Percentiles rank a stretch among this genome's conserved stretches.
Conservation (phyloP, 1,140 invertebrate genomes). For the Caenorhabditis latens region DNA sequence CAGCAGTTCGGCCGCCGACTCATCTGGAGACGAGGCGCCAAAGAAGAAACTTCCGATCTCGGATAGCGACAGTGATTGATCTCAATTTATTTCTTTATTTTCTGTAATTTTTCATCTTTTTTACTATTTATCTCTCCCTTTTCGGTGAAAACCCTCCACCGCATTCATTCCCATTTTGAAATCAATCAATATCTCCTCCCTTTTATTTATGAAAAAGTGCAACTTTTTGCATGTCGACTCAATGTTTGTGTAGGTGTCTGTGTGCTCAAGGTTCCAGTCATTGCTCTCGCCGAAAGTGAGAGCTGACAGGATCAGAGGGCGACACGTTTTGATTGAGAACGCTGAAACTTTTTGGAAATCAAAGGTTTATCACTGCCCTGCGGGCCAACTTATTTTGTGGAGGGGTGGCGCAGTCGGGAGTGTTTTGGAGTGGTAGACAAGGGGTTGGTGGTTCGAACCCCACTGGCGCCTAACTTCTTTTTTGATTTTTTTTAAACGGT, state of each 20-base stretch:
- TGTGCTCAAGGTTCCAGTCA: constrained; percentile 40
- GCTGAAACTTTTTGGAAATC: background rate
- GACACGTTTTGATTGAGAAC: background rate
- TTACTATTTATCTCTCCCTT: background rate
- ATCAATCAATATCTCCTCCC: background rate
- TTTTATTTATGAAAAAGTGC: background rate
- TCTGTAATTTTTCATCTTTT: background rate
- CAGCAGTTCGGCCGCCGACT: background rate
- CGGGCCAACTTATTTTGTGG: no score
- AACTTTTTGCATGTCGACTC: no score
- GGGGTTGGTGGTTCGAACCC: no score
- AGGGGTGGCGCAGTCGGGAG: no score
- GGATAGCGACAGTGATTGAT: constrained; percentile 41
- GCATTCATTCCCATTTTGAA: background rate
- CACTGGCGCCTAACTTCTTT: background rate
- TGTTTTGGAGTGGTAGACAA: no score
- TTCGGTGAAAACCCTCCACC: background rate
- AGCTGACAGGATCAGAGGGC: constrained; percentile 30
- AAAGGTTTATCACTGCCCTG: no score
- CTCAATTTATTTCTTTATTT: background rate
- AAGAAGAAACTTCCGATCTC: background rate
- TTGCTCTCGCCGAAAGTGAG: background rate
- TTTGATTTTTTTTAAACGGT: background rate
- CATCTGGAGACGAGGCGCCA: background rate
- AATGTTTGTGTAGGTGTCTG: constrained; percentile 51